phyloP scores from a whole-genome alignment of 2,113 vertebrate species.

The Platysternon megacephalum region DNA sequence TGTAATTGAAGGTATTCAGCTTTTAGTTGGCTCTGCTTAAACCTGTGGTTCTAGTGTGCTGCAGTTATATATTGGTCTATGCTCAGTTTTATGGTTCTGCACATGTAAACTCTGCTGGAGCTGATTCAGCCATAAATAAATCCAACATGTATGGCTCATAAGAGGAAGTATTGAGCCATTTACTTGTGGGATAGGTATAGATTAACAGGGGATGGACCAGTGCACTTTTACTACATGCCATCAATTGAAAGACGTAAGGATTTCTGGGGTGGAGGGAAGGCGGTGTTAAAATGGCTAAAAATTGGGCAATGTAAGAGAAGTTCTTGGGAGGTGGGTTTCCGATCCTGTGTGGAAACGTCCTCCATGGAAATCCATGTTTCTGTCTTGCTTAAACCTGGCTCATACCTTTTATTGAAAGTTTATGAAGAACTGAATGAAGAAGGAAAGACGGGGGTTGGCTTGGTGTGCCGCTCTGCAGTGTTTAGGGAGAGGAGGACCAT shows the following conservation, averaged over 20 bases:
- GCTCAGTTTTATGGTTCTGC: conserved; percentile 55
- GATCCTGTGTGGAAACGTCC: no score
- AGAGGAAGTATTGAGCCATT: conserved; percentile 68
- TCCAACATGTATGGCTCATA: conserved; percentile 63
- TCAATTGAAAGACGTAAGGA: background rate
- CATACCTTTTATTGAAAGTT: background rate
- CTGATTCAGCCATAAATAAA: conserved; percentile 70
- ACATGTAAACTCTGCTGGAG: conserved; percentile 50
- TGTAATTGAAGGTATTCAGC: conserved; percentile 29
- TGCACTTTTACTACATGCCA: background rate
- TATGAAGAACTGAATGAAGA: background rate
- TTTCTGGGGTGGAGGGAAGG: conserved; percentile 22
- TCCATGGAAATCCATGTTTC: background rate
- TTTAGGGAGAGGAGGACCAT: background rate
- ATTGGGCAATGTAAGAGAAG: background rate
- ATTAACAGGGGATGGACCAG: conserved; percentile 58
- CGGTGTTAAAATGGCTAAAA: background rate
- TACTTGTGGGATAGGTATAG: conserved; percentile 62
- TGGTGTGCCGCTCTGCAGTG: background rate
- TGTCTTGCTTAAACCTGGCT: background rate
- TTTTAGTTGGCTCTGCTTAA: conserved; percentile 12
- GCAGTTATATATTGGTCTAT: conserved; percentile 57
- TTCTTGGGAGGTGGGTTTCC: background rate
- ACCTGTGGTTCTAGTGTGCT: conserved; percentile 4
- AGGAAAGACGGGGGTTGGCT: background rate